Conservation (phyloP, 2,797 vertebrate genomes). For the Linurgus olivaceus region DNA sequence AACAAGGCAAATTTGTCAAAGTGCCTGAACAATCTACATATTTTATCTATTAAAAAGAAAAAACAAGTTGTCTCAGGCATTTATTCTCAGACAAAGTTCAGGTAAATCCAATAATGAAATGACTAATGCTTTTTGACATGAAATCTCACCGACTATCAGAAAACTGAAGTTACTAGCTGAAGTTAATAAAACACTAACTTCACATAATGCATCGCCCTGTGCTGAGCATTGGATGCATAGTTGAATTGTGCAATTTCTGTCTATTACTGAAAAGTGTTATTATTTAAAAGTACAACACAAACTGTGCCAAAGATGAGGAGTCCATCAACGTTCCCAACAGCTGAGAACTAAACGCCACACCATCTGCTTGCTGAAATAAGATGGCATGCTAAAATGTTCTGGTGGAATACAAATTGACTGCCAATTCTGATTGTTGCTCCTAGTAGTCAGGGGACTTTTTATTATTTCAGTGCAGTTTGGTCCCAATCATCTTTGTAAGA, state of each 20-base stretch:
- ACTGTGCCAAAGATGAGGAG: background rate
- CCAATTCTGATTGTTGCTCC: background rate
- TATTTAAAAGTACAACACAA: background rate
- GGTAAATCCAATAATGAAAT: background rate
- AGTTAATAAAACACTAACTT: background rate
- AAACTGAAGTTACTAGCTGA: background rate
- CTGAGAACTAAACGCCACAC: background rate
- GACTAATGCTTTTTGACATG: background rate
- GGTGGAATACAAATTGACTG: background rate
- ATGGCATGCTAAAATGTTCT: background rate
- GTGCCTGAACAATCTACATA: background rate
- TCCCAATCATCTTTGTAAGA: background rate
- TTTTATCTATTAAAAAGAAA: background rate
- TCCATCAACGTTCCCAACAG: background rate
- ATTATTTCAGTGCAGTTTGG: background rate
- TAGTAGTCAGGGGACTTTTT: background rate
- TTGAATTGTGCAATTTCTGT: background rate
- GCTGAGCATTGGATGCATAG: background rate
- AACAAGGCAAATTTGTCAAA: background rate
- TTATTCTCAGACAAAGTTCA: background rate
- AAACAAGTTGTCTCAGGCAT: background rate
- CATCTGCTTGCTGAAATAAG: constrained; percentile 51
- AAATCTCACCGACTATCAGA: background rate
- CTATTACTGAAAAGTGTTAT: background rate
- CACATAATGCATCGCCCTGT: background rate